Base-by-base conservation (phyloP, 2,888 invertebrate genomes). In the Ichneumoninae sp. region DNA sequence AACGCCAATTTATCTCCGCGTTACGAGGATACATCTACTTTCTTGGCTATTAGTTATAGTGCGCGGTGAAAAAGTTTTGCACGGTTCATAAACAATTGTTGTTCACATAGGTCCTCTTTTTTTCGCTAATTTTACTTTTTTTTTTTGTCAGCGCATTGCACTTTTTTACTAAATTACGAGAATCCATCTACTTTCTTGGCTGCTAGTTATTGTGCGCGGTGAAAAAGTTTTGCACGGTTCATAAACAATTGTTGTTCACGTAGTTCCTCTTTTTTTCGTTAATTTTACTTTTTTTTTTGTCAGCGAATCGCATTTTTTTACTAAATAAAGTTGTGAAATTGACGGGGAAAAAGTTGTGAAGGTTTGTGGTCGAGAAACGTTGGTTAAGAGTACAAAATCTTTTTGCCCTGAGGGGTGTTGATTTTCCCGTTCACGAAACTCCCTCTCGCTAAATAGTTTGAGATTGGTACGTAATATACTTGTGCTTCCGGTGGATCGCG, bases 1-100 rank as follows among this genome's bases (percentile, higher is more conserved):
- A 77, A 65, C 13, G 71, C 10, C 30, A 52, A 69, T 74, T 78
- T 74, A 68, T 54, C 50, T 80, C 30, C 16, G 52, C 5, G 8
- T 77, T 68, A 57, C 50, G 54, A 60, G 70, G 5, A 40, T 40
- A 3, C 22, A 19, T 54, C 19, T 30, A 13, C n/a, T 33, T 40
- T n/a, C 8, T 33, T 54, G 19, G 22, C 22, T 22, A 47, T 1
- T 4, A 47, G 13, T 47, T 47, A 47, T 47, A 16, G 44, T 1
- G 13, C 44, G 1, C 13, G 44, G 4, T 47, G 5, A 47, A 16
- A 47, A 47, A 47, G 16, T 4, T 4, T 47, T 47, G 44, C 16
- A 16, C 16, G 16, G 4, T 47, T 16, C 3, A 47, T 16, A 4
- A 47, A 47, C 44, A 47, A 40, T 40, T 10, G 3, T 47, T 47